Evolutionary conservation across 2,888 invertebrate species (phyloP), one percentile per base, ranked within the genome.

Genomic region (Acronicta psi): DNA sequence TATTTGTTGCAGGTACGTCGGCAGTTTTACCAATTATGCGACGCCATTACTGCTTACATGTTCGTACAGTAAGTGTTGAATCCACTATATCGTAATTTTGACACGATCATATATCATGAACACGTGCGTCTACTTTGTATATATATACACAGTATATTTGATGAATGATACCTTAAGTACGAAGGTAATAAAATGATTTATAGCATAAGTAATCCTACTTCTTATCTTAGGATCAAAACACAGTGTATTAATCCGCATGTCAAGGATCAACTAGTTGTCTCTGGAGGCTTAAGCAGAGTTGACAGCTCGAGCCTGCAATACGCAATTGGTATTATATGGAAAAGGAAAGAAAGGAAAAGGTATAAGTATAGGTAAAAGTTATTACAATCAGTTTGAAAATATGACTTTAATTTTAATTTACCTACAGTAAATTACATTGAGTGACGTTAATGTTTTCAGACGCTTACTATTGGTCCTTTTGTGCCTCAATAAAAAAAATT

Each of bases 1-100:
- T 9, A 11, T 56, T 65, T 58, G 46, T 67, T 67, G 10, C 67
- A 67, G 67, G 72, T 67, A 71, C 20, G 72, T 51, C 20, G 13
- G 8, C 7, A 16, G 9, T 29, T 0, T 8, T 23, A 56, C 37
- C 13, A 13, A 18, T 13, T 6, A n/a, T 31, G 11, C 36, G 10
- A 8, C 4, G 25, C 2, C 9, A 9, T 8, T 1, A n/a, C 0
- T 3, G 9, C 18, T n/a, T 6, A n/a, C n/a, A n/a, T 8, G 8
- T 4, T 29, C 0, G 8, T 13, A 37, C 9, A n/a, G 70, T 70
- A 54, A 62, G 63, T 69, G 37, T 18, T n/a, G 18, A 29, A 55
- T n/a, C 20, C 14, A 51, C 11, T 25, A 34, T 20, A 23, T 31
- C n/a, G 31, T 59, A 50, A 50, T 68, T 31, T 59, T 31, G 23